Percentiles rank a stretch among this genome's conserved stretches.
These are phyloP conservation scores for Haemorhous mexicanus DNA, from an alignment of 2,113 vertebrate species.

Conservation along the genomic window DNA sequence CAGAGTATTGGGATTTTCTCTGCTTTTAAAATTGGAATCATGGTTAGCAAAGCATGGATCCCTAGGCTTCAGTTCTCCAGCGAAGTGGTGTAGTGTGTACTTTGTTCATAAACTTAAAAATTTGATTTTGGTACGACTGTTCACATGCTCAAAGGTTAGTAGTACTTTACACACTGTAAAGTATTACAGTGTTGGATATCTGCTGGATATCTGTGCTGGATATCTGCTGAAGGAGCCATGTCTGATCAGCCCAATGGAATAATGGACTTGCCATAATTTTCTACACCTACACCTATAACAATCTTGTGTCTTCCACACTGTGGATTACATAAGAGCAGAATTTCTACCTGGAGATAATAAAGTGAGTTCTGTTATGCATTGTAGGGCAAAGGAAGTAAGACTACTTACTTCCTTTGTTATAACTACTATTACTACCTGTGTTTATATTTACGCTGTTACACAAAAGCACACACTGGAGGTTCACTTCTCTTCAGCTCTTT, in stretches of 20 bases:
- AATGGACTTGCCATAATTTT: background rate
- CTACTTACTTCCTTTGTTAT: too few relatives aligned
- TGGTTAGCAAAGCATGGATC: background rate
- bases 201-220: background rate
- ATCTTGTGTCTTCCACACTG: background rate
- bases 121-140: background rate
- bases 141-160: background rate
- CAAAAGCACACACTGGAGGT: background rate
- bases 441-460: background rate
- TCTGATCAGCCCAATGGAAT: background rate
- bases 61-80: background rate
- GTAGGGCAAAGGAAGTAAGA: background rate
- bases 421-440: background rate
- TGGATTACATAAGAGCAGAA: background rate
- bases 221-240: background rate
- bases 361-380: background rate
- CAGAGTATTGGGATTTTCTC: background rate
- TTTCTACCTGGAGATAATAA: background rate
- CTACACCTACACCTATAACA: background rate
- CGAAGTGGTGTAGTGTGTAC: background rate
- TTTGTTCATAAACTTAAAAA: background rate
- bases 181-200: background rate
- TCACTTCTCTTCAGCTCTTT: background rate
- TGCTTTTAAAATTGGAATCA: background rate
- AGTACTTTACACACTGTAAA: rapidly evolving